Base-by-base conservation (phyloP, 2,797 vertebrate species). In the Chelmon rostratus region DNA sequence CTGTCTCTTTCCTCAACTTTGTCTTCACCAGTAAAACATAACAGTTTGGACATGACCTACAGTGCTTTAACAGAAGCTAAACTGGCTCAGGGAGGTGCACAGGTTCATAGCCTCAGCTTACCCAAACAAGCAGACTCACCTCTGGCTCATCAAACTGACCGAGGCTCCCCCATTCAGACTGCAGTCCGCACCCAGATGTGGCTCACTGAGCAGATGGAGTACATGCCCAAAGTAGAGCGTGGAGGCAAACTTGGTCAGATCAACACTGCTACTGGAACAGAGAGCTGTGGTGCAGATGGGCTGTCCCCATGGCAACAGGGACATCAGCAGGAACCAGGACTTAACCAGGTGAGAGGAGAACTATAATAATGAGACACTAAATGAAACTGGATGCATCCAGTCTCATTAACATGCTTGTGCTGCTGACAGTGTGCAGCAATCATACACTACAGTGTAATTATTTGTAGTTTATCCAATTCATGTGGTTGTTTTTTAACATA, bases 191-290 rank as follows among this genome's bases (percentile, higher is more conserved):
- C 97, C 37, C 97, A 99, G 76, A 97, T 98, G 97, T 99, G 98
- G 98, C 96, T 99, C 67, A 97, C 96, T 0, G 97, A 99, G 69
- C 98, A 99, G 93, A 91, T 98, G 94, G 97, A 97, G 87, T 95
- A 94, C 88, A 93, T 95, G 81, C 79, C 95, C 21, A 86, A 62
- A 65, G 65, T 19, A 15, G 83, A 90, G 33, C 93, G 91, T 9
- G 85, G 92, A 11, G 65, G 47, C 8, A 73, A 83, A 42, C 58
- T 21, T 2, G 58, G 58, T 59, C 80, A 73, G 1, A 53, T 19
- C 3, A 47, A 19, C 18, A 19, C 52, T 8, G 38, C 38, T 4
- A 3, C 63, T 40, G 76, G 59, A 63, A 31, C 40, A 37, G 79
- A 83, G 33, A 70, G 62, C 19, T 72, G 44, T 8, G 54, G 65